Evolutionary conservation across 2,888 invertebrate species (phyloP).

Genomic region (Diploptera punctata): DNA sequence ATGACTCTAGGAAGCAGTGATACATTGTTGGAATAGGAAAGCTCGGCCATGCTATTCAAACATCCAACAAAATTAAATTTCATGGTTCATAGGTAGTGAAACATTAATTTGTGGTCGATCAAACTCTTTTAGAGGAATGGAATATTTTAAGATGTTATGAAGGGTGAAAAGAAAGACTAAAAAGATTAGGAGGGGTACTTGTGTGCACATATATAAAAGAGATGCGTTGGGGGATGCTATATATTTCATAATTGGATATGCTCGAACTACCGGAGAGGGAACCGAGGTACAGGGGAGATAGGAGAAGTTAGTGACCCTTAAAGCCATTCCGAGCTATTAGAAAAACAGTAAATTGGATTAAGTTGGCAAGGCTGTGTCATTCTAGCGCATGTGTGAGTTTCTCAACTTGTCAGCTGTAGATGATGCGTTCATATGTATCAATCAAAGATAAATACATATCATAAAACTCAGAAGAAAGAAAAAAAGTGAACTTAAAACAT

Average conservation of each 20-base stretch:
- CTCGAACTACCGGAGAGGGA: constrained; percentile 7
- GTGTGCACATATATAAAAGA: constrained; percentile 2
- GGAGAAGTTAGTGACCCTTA: constrained; percentile 29
- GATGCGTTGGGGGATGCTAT: neutral
- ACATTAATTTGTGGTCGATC: constrained; percentile 23
- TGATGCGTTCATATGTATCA: no score
- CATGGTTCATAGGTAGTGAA: constrained; percentile 1
- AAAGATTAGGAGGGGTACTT: constrained; percentile 1
- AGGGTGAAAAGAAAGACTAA: neutral
- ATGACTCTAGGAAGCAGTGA: no score
- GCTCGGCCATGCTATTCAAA: no score
- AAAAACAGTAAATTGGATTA: constrained; percentile 21
- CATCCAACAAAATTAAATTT: constrained; percentile 15
- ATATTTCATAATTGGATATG: constrained; percentile 29
- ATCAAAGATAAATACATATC: no score
- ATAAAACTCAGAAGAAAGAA: no score
- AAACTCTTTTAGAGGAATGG: neutral
- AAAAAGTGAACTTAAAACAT: no score
- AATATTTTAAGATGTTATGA: constrained; percentile 4
- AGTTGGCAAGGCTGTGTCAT: neutral
- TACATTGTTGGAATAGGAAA: no score
- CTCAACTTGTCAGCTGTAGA: neutral
- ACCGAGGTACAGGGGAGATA: neutral
- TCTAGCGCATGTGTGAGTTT: constrained; percentile 3
- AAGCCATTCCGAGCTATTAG: constrained; percentile 27